Conservation (phyloP, 2,888 invertebrate genomes). For the Dynastes grantii region DNA sequence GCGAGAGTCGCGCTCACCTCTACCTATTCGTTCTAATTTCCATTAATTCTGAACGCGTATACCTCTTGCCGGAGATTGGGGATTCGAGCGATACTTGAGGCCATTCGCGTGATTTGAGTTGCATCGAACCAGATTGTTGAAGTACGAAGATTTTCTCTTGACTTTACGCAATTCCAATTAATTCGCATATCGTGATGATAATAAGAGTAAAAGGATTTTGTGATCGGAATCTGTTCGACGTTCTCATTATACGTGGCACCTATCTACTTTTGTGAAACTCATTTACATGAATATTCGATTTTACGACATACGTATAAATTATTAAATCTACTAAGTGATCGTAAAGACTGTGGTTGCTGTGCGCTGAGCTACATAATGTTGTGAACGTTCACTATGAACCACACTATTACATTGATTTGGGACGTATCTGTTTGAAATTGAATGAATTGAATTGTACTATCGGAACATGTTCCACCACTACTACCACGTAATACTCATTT, state of each 20-base stretch:
- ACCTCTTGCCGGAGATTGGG: slow-evolving; percentile 3
- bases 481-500: too few species aligned
- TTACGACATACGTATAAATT: neutral
- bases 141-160: slow-evolving; percentile 1
- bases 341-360: too few species aligned
- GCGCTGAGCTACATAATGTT: too few species aligned
- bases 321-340: neutral
- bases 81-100: neutral
- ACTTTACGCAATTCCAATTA: slow-evolving; percentile 38
- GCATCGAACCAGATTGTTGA: slow-evolving; percentile 11
- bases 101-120: slow-evolving; percentile 31
- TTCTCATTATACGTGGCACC: slow-evolving; percentile 13
- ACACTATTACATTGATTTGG: too few species aligned
- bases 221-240: slow-evolving; percentile 3
- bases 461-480: too few species aligned
- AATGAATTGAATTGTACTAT: too few species aligned
- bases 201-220: slow-evolving; percentile 22
- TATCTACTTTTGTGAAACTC: slow-evolving; percentile 13
- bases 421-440: too few species aligned
- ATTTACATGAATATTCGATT: slow-evolving; percentile 4
- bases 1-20: neutral
- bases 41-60: slow-evolving; percentile 24
- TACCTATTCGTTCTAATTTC: slow-evolving; percentile 25
- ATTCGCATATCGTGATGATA: slow-evolving; percentile 31
- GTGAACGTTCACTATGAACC: too few species aligned